A percentile compares a stretch with the other conserved stretches of the same genome.
These are phyloP conservation scores for Campopleginae sp. DNA, from an alignment of 2,888 invertebrate species.

Conservation along the genomic window DNA sequence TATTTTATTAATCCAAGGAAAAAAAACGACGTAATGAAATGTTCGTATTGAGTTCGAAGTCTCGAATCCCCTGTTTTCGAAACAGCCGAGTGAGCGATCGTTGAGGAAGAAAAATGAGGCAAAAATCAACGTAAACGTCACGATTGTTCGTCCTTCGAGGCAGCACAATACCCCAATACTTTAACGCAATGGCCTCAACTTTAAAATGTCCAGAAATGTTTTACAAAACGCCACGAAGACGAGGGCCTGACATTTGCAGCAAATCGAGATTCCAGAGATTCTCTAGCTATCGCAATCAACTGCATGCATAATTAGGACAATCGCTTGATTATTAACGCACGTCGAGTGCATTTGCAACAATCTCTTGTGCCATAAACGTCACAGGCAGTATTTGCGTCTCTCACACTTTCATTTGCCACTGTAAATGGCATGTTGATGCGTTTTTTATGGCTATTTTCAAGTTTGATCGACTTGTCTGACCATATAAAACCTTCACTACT, in stretches of 20 bases:
- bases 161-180: too few species aligned
- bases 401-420: not conserved
- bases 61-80: not conserved
- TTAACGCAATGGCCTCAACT: not conserved
- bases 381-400: not conserved
- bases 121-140: not conserved
- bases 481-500: constrained; percentile 54
- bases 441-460: constrained; percentile 4
- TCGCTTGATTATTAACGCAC: not conserved
- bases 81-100: not conserved
- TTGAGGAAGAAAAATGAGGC: not conserved
- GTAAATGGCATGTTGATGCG: not conserved
- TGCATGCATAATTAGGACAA: not conserved
- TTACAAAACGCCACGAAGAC: too few species aligned
- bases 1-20: not conserved
- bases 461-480: constrained; percentile 23
- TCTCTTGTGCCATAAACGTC: not conserved
- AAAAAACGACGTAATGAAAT: not conserved
- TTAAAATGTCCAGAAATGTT: not conserved
- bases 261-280: not conserved
- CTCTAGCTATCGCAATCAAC: not conserved
- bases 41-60: not conserved
- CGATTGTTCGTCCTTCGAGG: too few species aligned
- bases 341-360: not conserved
- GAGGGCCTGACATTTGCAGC: not conserved